Evolutionary conservation across 2,113 vertebrate genomes (phyloP).

Genomic region (Phyllostomus discolor): DNA sequence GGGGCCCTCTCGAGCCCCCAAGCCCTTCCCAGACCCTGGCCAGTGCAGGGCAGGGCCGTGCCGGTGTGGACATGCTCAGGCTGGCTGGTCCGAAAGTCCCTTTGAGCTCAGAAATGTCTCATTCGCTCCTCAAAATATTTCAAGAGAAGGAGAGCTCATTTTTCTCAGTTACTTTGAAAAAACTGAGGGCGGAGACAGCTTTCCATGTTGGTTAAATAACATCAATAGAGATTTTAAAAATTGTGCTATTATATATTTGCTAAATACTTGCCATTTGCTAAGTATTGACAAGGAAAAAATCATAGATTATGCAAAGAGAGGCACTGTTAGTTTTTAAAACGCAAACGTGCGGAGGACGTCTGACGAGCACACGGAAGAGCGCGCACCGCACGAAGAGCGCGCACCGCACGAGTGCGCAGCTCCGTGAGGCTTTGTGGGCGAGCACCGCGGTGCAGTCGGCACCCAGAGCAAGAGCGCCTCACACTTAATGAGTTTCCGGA

Average conservation of each 20-base stretch:
- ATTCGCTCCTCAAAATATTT: background rate
- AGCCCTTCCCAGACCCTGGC: background rate
- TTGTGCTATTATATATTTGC: background rate
- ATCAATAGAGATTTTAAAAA: background rate
- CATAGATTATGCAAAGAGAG: background rate
- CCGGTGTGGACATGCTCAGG: background rate
- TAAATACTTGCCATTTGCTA: background rate
- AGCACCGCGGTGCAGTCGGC: fast-evolving
- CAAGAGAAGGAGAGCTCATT: background rate
- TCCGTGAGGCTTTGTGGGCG: too few species aligned
- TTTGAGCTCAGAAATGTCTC: background rate
- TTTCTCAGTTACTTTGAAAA: background rate
- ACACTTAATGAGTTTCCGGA: background rate
- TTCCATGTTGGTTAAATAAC: background rate
- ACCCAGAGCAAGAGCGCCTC: background rate
- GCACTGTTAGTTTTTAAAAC: background rate
- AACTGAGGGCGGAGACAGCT: background rate
- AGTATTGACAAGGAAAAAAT: background rate
- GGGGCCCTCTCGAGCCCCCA: background rate
- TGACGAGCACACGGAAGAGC: background rate
- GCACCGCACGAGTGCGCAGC: background rate
- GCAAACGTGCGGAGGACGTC: background rate
- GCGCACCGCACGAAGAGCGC: too few species aligned
- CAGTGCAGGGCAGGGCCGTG: background rate
- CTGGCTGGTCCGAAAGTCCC: background rate